Evolutionary conservation across 2,113 vertebrate species (phyloP).

Genomic region (Emydura subglobosa): DNA sequence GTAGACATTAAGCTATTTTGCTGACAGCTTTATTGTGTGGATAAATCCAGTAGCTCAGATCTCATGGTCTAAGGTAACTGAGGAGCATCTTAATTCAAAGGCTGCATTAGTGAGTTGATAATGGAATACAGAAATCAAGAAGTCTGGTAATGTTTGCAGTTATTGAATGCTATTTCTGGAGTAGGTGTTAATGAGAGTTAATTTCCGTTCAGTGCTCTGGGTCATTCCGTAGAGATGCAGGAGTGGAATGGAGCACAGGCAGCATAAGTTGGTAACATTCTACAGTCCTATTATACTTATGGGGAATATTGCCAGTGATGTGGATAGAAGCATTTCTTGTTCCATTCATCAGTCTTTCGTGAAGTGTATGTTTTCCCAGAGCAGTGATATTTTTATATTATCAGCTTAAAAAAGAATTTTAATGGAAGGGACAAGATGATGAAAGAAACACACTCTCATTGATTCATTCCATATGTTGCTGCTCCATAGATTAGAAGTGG

Average conservation of each 20-base stretch:
- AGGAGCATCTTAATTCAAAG: not conserved
- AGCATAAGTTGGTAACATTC: not conserved
- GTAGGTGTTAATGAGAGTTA: not conserved
- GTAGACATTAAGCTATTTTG: not conserved
- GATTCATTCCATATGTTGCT: not conserved
- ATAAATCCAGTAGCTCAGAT: not conserved
- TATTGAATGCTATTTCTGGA: not conserved
- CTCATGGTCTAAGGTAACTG: not conserved
- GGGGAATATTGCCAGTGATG: accelerated
- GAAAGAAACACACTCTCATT: not conserved
- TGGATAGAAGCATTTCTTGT: not conserved
- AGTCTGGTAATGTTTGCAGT: not conserved
- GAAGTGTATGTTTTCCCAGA: not conserved
- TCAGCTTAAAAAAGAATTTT: not conserved
- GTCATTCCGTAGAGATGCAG: not conserved
- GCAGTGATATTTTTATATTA: not conserved
- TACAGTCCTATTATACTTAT: not conserved
- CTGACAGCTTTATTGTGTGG: not conserved
- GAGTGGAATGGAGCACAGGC: not conserved
- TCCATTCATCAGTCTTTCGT: not conserved
- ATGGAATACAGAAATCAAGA: not conserved
- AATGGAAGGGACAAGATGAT: not conserved
- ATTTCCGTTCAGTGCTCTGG: not conserved
- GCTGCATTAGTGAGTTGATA: not conserved
- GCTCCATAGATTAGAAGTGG: not conserved